Base-by-base conservation (phyloP, 2,888 invertebrate species). In the Lithophane ornitopus region DNA sequence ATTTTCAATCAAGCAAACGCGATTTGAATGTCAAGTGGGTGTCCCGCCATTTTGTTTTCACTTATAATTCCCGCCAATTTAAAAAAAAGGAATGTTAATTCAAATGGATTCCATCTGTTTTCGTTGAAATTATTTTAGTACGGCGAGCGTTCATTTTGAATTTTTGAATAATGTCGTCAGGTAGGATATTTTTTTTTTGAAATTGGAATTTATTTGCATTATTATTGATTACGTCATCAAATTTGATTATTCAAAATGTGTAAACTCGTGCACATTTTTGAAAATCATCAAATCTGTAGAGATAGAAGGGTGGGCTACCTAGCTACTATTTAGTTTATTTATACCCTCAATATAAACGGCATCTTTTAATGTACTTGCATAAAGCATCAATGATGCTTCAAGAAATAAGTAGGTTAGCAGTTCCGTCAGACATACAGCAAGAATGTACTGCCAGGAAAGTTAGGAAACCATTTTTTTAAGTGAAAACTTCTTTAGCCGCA, bases 1-100 rank as follows among this genome's bases (percentile, higher is more conserved):
- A 87, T 87, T 88, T 87, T 87, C 87, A 87, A 91, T 91, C 89
- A 90, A 87, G 86, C 83, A 80, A 87, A 89, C 86, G 82, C 79
- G 86, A 87, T 90, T 91, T 88, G 86, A 87, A 90, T 86, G 87
- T 83, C 76, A 83, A 86, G 80, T 82, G 80, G 79, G 77, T 74
- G 81, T 71, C 76, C 69, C 77, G 73, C 84, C 85, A 85, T 87
- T 87, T 87, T 87, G 84, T 88, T 88, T 87, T 84, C 82, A 77
- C 81, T 85, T 81, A 87, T 87, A 84, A 88, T 88, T 88, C 87
- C 70, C 82, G 72, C 75, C 71, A 82, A 86, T 84, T 78, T 85
- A 12, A n/a, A 79, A 79, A 62, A 85, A 82, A 83, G 59, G 72
- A 73, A 87, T 87, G 87, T 77, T 88, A 88, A 87, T 87, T 85